A percentile compares a stretch with the other conserved stretches of the same genome.
Evolutionary conservation across 1,140 invertebrate species (phyloP).

Genomic region (Parapsyche elsis): DNA sequence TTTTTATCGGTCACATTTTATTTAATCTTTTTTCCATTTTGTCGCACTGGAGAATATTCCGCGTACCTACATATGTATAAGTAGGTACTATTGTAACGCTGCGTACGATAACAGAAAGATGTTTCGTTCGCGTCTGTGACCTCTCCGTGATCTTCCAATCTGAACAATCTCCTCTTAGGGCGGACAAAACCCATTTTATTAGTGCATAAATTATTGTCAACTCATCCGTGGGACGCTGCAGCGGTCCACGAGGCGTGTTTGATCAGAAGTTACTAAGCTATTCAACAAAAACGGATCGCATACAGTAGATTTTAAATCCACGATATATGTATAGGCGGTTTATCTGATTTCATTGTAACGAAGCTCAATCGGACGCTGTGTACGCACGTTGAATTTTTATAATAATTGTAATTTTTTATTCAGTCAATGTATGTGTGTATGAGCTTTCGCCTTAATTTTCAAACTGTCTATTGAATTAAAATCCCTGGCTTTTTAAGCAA

Average conservation of each 20-base stretch:
- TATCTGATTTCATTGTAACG: background rate
- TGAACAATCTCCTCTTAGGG: conserved; percentile 17
- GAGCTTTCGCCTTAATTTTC: too few species aligned
- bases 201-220: conserved; percentile 49
- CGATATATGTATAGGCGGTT: background rate
- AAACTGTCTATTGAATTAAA: background rate
- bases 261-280: conserved; percentile 18
- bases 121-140: conserved; percentile 4
- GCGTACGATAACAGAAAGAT: background rate
- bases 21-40: too few species aligned
- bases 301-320: background rate
- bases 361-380: background rate
- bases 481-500: conserved; percentile 25
- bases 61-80: background rate
- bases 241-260: background rate
- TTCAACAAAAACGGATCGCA: background rate
- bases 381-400: too few species aligned
- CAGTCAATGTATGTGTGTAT: too few species aligned
- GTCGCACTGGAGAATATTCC: too few species aligned
- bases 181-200: conserved; percentile 45
- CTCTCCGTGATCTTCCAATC: conserved; percentile 10
- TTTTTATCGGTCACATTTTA: conserved; percentile 40
- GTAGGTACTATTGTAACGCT: background rate
- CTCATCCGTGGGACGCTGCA: conserved; percentile 38
- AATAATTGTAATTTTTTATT: too few species aligned